Evolutionary conservation across 2,888 invertebrate species (phyloP).

Genomic region (Odontocerum albicorne): DNA sequence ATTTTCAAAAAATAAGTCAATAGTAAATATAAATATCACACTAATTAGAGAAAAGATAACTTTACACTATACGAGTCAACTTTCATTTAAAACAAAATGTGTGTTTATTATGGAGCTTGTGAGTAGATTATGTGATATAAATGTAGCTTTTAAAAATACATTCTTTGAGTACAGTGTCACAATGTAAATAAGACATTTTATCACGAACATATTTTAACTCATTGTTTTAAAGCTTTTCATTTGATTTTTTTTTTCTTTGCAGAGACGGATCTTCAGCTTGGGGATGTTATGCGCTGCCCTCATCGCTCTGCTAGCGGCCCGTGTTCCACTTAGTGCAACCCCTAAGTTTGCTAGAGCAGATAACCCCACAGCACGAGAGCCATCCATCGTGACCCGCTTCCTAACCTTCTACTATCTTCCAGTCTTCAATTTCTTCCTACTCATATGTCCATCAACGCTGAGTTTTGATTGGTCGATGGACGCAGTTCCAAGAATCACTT

Average conservation of each 20-base stretch:
- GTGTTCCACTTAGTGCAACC: constrained; percentile 74
- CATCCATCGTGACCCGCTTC: constrained; percentile 75
- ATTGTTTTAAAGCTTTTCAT: background rate
- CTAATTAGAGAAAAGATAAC: too few relatives aligned
- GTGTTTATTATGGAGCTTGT: too few relatives aligned
- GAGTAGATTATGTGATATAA: too few relatives aligned
- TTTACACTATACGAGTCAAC: too few relatives aligned
- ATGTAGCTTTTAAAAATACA: too few relatives aligned
- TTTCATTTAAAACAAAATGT: too few relatives aligned
- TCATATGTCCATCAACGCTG: constrained; percentile 82
- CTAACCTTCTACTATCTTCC: constrained; percentile 93
- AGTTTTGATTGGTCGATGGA: constrained; percentile 99
- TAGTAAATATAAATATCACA: too few relatives aligned
- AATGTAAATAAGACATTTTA: too few relatives aligned
- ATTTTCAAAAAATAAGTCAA: too few relatives aligned
- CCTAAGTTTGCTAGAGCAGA: constrained; percentile 91
- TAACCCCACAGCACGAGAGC: constrained; percentile 92
- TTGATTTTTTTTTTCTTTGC: constrained; percentile 44
- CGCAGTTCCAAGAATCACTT: constrained; percentile 83
- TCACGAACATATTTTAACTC: too few relatives aligned
- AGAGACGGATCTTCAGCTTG: constrained; percentile 73
- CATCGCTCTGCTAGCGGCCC: constrained; percentile 69
- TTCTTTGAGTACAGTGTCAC: too few relatives aligned
- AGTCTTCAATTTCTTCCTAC: constrained; percentile 83
- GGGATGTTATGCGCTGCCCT: constrained; percentile 69